Percentiles rank a stretch among this genome's conserved stretches.
Conservation (phyloP, 2,113 vertebrate genomes). For the Carlito syrichta region DNA sequence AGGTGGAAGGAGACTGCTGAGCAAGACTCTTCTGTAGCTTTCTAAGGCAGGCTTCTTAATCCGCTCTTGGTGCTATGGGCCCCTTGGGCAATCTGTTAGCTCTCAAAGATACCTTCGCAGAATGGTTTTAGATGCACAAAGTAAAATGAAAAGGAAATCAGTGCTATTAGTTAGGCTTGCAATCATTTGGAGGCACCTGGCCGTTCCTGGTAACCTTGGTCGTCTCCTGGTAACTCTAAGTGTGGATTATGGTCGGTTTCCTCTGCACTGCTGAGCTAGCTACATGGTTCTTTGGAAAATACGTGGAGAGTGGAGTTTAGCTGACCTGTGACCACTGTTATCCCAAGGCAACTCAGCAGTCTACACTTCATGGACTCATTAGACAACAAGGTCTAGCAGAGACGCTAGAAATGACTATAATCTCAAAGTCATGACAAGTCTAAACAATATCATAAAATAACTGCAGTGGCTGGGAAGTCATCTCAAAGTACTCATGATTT, state of each 20-base stretch:
- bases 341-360: background rate
- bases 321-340: fast-evolving
- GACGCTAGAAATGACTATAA: fast-evolving
- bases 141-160: background rate
- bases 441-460: fast-evolving
- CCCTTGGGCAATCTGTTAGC: background rate
- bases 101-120: background rate
- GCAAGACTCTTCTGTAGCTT: background rate
- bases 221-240: background rate
- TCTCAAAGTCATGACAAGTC: fast-evolving
- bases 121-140: background rate
- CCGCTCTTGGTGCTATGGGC: fast-evolving
- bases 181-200: background rate
- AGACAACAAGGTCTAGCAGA: background rate
- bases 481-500: fast-evolving
- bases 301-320: fast-evolving
- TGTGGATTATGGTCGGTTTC: background rate
- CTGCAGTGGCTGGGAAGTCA: fast-evolving
- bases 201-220: background rate
- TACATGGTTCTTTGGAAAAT: background rate
- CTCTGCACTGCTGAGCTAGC: background rate
- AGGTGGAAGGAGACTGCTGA: background rate
- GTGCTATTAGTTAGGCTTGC: fast-evolving
- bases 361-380: background rate
- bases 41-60: background rate